Percentiles rank a stretch among this genome's conserved stretches.
Evolutionary conservation across 2,797 vertebrate genomes (phyloP).

Genomic region (Rhinella marina): DNA sequence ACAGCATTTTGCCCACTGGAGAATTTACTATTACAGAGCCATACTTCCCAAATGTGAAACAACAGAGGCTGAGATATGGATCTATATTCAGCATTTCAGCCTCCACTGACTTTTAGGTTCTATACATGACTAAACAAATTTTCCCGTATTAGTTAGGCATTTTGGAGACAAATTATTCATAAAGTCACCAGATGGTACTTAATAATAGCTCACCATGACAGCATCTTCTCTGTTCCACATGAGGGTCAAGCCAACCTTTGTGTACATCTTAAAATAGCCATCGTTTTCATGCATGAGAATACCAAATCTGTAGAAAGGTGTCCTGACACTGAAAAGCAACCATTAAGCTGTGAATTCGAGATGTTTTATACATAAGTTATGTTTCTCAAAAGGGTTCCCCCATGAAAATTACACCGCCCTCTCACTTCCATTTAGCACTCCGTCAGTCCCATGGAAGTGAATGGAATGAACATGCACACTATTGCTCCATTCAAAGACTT

Average conservation of each 20-base stretch:
- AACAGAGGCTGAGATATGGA: not conserved
- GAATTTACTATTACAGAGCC: too few relatives aligned
- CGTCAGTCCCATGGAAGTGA: too few relatives aligned
- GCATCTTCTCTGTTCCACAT: conserved; percentile 90
- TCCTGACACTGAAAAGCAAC: conserved; percentile 73
- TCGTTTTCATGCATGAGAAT: conserved; percentile 81
- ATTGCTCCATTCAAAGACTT: too few relatives aligned
- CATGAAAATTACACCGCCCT: too few relatives aligned
- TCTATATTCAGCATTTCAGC: not conserved
- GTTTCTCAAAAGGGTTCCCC: too few relatives aligned
- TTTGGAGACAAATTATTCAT: not conserved
- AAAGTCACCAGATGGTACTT: not conserved
- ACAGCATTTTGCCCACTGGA: too few relatives aligned
- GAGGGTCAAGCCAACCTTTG: conserved; percentile 83
- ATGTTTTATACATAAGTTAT: not conserved
- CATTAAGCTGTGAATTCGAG: not conserved
- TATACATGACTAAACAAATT: not conserved
- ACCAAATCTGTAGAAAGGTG: conserved; percentile 81
- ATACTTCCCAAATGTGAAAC: too few relatives aligned
- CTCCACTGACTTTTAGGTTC: not conserved
- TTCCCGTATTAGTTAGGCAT: not conserved
- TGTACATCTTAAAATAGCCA: conserved; percentile 84
- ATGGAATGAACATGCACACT: too few relatives aligned
- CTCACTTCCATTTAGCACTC: too few relatives aligned
- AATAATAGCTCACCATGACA: conserved; percentile 81